Evolutionary conservation across 2,797 vertebrate genomes (phyloP).

Genomic region (Distichodus sexfasciatus): DNA sequence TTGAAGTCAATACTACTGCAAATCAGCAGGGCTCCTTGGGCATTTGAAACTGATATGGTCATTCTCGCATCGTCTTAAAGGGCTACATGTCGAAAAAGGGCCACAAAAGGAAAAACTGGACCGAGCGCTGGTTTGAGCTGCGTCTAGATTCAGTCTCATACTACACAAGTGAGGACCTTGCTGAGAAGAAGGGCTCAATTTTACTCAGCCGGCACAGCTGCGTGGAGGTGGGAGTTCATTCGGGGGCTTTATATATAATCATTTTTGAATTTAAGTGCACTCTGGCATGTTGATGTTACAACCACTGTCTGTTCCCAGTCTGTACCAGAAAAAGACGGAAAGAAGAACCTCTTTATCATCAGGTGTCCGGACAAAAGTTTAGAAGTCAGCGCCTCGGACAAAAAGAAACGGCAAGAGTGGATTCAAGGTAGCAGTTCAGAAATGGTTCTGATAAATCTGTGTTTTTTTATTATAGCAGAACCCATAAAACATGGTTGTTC

Average conservation of each 20-base stretch:
- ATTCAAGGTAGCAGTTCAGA: constrained; percentile 81
- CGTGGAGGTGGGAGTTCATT: constrained; percentile 80
- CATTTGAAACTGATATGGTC: too few relatives aligned
- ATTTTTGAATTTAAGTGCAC: too few relatives aligned
- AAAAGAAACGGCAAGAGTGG: constrained; percentile 98
- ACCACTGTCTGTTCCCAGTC: constrained; percentile 69
- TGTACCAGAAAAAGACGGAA: constrained; percentile 91
- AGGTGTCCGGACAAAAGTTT: constrained; percentile 89
- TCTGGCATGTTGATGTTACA: too few relatives aligned
- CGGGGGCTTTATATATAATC: too few relatives aligned
- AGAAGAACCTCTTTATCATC: constrained; percentile 92
- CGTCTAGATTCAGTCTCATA: constrained; percentile 86
- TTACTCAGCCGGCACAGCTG: constrained; percentile 83
- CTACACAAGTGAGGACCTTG: constrained; percentile 87
- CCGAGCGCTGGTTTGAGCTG: constrained; percentile 94
- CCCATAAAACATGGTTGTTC: too few relatives aligned
- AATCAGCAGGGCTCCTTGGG: too few relatives aligned
- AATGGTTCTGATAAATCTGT: neutral
- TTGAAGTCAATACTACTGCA: too few relatives aligned
- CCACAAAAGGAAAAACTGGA: constrained; percentile 97
- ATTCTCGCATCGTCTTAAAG: too few relatives aligned
- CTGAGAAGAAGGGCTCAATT: constrained; percentile 91
- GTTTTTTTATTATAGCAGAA: too few relatives aligned
- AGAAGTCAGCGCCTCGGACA: constrained; percentile 95
- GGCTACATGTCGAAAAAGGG: constrained; percentile 97